phyloP scores from a whole-genome alignment of 2,113 vertebrate species.

The Ochotona princeps region DNA sequence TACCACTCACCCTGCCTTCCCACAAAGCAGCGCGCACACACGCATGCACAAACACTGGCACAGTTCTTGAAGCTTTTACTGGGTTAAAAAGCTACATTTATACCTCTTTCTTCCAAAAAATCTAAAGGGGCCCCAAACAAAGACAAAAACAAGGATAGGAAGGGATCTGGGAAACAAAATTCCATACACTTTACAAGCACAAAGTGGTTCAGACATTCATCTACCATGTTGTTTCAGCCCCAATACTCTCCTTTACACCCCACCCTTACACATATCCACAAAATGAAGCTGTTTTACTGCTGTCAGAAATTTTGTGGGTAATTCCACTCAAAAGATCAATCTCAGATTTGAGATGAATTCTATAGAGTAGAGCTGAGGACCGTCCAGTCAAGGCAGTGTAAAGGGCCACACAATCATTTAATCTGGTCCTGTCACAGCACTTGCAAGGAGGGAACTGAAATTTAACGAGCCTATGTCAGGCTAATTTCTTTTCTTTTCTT shows the following conservation, averaged over 20 bases:
- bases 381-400: too few species aligned
- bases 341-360: conserved; percentile 4
- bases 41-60: not conserved
- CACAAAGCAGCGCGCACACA: not conserved
- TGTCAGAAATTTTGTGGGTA: not conserved
- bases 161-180: not conserved
- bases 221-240: not conserved
- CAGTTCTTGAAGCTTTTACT: not conserved
- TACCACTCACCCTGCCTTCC: not conserved
- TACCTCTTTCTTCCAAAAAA: not conserved
- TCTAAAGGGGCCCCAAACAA: not conserved
- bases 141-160: conserved; percentile 28
- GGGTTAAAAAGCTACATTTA: conserved; percentile 18
- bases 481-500: too few species aligned
- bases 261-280: not conserved
- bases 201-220: not conserved
- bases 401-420: too few species aligned
- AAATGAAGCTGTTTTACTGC: not conserved
- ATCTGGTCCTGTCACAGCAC: too few species aligned
- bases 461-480: too few species aligned
- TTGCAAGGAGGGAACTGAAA: too few species aligned
- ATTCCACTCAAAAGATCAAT: conserved; percentile 41
- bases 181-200: not conserved
- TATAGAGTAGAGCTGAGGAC: not conserved
- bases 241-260: not conserved